These are phyloP conservation scores for Alcedo atthis DNA, from an alignment of 2,797 vertebrate genomes.

Conservation along the genomic window DNA sequence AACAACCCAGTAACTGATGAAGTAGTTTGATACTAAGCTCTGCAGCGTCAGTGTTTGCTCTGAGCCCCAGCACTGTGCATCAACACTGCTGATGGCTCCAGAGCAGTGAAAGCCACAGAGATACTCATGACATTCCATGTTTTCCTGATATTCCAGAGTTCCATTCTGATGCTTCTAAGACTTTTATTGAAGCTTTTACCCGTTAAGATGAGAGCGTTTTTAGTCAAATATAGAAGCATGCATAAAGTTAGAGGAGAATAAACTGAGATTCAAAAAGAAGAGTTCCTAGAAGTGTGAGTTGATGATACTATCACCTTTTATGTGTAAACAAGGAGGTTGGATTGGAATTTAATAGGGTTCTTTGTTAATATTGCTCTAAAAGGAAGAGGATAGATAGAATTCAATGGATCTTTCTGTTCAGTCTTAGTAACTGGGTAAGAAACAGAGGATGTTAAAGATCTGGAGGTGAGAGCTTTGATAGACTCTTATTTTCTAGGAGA, in stretches of 20 bases:
- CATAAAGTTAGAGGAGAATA: background rate
- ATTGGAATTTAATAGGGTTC: too few relatives aligned
- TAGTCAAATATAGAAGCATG: fast-evolving
- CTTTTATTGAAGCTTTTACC: background rate
- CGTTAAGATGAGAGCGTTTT: background rate
- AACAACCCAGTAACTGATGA: background rate
- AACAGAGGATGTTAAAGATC: too few relatives aligned
- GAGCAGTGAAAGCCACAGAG: background rate
- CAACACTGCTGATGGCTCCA: background rate
- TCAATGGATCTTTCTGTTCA: too few relatives aligned
- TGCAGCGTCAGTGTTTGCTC: background rate
- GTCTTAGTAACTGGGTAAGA: too few relatives aligned
- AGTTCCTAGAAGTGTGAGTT: too few relatives aligned
- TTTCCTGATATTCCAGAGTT: background rate
- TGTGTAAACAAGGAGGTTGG: too few relatives aligned
- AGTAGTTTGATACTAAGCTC: background rate
- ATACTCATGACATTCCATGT: background rate
- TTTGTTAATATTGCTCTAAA: too few relatives aligned
- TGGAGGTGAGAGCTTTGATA: too few relatives aligned
- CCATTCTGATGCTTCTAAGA: background rate
- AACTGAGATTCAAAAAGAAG: background rate
- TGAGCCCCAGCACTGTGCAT: background rate
- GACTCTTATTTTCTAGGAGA: too few relatives aligned
- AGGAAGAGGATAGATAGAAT: too few relatives aligned
- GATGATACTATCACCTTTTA: too few relatives aligned